phyloP scores from a whole-genome alignment of 2,888 invertebrate genomes.

The Ferrisia virgata region DNA sequence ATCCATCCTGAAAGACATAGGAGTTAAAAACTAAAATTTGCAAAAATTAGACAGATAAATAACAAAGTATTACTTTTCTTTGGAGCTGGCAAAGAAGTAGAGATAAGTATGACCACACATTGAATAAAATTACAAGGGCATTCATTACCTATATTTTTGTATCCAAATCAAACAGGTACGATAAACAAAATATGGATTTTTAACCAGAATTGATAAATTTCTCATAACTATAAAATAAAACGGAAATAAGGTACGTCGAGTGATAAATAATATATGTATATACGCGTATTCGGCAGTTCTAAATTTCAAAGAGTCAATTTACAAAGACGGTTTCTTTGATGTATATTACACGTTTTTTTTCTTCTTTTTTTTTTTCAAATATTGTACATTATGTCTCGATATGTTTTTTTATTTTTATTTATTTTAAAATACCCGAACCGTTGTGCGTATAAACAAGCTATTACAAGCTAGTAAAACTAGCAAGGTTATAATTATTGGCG shows the following conservation, averaged over 20 bases:
- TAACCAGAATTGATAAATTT: neutral
- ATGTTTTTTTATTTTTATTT: neutral
- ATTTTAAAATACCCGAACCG: neutral
- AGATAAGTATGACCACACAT: too few relatives aligned
- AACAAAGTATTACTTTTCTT: too few relatives aligned
- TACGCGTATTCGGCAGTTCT: neutral
- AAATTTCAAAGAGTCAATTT: constrained; percentile 10
- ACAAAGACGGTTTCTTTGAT: constrained; percentile 13
- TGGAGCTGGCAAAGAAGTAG: too few relatives aligned
- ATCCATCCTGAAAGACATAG: too few relatives aligned
- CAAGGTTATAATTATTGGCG: constrained; percentile 19
- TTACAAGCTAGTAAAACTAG: neutral
- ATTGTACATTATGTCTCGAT: neutral
- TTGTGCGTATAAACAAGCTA: neutral
- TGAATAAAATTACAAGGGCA: too few relatives aligned
- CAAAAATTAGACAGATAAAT: too few relatives aligned
- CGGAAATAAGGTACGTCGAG: neutral
- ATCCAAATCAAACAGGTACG: neutral
- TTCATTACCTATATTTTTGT: too few relatives aligned
- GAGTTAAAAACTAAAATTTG: too few relatives aligned
- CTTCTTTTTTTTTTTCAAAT: neutral
- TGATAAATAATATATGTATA: neutral
- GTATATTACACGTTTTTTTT: neutral
- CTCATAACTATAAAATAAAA: neutral
- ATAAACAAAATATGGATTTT: neutral